These are phyloP conservation scores for Plagodis pulveraria DNA, from an alignment of 2,888 invertebrate species.

Conservation along the genomic window DNA sequence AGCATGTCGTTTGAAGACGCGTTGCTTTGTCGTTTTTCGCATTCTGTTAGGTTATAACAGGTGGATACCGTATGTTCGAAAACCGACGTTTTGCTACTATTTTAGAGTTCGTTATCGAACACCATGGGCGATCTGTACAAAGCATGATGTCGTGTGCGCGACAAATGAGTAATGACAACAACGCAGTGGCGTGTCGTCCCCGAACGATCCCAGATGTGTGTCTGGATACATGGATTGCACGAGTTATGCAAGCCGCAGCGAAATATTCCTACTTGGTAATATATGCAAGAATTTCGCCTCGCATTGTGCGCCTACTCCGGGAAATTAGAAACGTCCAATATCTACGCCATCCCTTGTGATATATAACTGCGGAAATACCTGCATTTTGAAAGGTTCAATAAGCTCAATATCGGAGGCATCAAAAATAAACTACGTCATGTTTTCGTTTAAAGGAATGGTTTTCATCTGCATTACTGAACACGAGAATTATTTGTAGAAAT, in stretches of 20 bases:
- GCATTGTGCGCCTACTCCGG: slow-evolving; percentile 42
- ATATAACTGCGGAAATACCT: slow-evolving; percentile 7
- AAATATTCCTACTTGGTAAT: slow-evolving; percentile 55
- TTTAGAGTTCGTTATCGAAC: slow-evolving; percentile 62
- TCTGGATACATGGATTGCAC: slow-evolving; percentile 68
- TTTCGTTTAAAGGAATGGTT: too few species aligned
- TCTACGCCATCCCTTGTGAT: slow-evolving; percentile 22
- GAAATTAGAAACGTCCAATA: slow-evolving; percentile 48
- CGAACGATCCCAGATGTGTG: slow-evolving; percentile 77
- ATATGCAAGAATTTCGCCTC: slow-evolving; percentile 50
- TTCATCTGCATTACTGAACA: too few species aligned
- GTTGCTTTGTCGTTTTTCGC: slow-evolving; percentile 57
- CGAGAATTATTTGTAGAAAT: slow-evolving; percentile 36
- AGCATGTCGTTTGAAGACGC: slow-evolving; percentile 81
- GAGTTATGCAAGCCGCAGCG: slow-evolving; percentile 66
- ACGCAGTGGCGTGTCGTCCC: slow-evolving; percentile 72
- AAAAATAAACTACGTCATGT: too few species aligned
- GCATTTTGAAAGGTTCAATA: background rate
- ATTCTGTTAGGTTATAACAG: slow-evolving; percentile 52
- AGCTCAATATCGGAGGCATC: too few species aligned
- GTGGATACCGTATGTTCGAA: slow-evolving; percentile 39
- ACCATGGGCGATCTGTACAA: slow-evolving; percentile 59
- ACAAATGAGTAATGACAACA: slow-evolving; percentile 84
- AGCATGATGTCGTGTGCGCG: slow-evolving; percentile 76
- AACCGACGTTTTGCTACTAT: slow-evolving; percentile 46